These are phyloP conservation scores for Antidorcas marsupialis DNA, from an alignment of 2,113 vertebrate genomes.

Conservation along the genomic window DNA sequence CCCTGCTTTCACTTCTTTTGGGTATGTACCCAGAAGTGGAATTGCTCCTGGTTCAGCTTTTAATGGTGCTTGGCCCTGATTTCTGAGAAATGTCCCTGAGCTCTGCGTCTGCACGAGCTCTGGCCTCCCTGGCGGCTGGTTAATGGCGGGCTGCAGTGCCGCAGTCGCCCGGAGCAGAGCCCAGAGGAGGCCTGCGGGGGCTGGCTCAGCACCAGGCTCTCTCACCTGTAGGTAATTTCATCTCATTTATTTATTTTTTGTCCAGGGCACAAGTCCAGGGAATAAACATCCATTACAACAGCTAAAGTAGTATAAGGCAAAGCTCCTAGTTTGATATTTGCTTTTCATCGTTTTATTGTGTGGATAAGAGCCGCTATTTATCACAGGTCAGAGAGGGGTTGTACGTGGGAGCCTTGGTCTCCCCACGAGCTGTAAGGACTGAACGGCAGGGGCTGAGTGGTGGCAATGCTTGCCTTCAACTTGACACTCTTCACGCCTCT, in stretches of 20 bases:
- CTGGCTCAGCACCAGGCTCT: not conserved
- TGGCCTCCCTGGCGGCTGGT: not conserved
- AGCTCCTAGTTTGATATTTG: not conserved
- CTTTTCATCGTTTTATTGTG: not conserved
- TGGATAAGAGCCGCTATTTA: not conserved
- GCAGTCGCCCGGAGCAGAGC: not conserved
- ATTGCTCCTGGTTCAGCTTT: not conserved
- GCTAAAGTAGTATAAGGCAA: not conserved
- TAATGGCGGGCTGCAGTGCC: rapidly evolving
- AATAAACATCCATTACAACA: not conserved
- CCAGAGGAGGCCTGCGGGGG: not conserved
- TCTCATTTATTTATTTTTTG: not conserved
- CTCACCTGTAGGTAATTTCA: not conserved
- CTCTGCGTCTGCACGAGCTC: no score
- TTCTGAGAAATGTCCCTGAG: not conserved
- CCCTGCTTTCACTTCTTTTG: not conserved
- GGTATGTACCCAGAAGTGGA: not conserved
- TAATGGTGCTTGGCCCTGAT: not conserved
- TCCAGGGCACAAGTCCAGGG: not conserved
- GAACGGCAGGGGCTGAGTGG: not conserved
- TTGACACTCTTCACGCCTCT: no score
- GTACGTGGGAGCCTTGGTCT: rapidly evolving
- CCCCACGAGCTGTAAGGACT: not conserved
- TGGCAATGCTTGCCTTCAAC: not conserved
- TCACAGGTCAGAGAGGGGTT: not conserved